These are phyloP conservation scores for Eubasilissa splendida DNA, from an alignment of 2,888 invertebrate species.

Conservation along the genomic window DNA sequence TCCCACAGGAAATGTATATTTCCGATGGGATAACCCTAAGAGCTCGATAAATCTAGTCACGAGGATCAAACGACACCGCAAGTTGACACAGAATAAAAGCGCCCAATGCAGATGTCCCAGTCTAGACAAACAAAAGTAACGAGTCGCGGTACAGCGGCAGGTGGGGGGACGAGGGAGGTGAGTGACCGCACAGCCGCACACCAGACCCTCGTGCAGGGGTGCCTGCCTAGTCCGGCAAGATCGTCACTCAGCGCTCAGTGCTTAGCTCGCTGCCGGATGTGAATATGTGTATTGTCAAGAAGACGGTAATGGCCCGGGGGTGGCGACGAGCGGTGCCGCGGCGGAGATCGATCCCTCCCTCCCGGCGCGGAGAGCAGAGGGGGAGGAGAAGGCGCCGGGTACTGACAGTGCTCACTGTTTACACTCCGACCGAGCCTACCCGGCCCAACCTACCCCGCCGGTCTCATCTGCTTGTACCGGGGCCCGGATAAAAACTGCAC, in stretches of 20 bases:
- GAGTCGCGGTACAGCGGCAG: not conserved
- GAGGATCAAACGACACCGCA: too few relatives aligned
- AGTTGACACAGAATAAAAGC: too few relatives aligned
- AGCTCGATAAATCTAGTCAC: too few relatives aligned
- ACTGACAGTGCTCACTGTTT: conserved; percentile 11
- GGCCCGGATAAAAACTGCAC: too few relatives aligned
- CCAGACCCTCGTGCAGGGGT: too few relatives aligned
- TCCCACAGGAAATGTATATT: too few relatives aligned
- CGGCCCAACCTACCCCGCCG: conserved; percentile 22
- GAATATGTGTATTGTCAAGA: not conserved
- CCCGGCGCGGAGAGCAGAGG: not conserved
- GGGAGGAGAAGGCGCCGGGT: not conserved
- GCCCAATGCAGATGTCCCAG: conserved; percentile 4
- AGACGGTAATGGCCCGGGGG: conserved; percentile 32
- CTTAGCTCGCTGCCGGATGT: too few relatives aligned
- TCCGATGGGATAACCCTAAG: too few relatives aligned
- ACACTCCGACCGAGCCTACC: conserved; percentile 30
- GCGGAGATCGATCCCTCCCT: conserved; percentile 14
- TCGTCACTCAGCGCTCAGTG: too few relatives aligned
- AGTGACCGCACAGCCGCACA: not conserved
- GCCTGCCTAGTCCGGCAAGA: too few relatives aligned
- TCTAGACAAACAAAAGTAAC: conserved; percentile 25
- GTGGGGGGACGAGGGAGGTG: not conserved
- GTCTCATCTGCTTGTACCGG: conserved; percentile 19
- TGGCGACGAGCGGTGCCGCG: conserved; percentile 22